These are phyloP conservation scores for Brachyalestes nurse DNA, from an alignment of 2,797 vertebrate species.

Conservation along the genomic window DNA sequence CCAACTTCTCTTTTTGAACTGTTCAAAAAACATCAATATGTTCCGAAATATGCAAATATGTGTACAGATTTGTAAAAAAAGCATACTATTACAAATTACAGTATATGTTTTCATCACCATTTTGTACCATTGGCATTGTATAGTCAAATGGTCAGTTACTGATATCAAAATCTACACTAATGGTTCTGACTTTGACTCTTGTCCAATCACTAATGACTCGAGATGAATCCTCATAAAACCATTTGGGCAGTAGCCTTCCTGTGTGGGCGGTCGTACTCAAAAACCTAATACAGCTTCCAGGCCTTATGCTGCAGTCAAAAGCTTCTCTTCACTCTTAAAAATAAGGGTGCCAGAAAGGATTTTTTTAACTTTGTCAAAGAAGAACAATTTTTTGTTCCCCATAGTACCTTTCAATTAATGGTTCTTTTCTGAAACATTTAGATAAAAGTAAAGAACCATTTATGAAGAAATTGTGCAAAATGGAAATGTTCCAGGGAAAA, in stretches of 20 bases:
- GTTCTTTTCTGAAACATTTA: too few species aligned
- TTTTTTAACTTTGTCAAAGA: too few species aligned
- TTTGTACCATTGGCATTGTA: background rate
- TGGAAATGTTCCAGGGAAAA: too few species aligned
- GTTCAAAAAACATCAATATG: too few species aligned
- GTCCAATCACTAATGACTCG: slow-evolving; percentile 28
- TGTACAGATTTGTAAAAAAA: too few species aligned
- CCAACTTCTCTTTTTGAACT: too few species aligned
- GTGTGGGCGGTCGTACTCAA: slow-evolving; percentile 23
- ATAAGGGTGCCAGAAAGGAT: background rate
- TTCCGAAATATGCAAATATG: too few species aligned
- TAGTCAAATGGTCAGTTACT: background rate
- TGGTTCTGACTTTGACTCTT: slow-evolving; percentile 36
- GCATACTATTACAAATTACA: too few species aligned
- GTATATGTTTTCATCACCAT: too few species aligned
- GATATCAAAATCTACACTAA: slow-evolving; percentile 30
- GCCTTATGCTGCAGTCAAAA: slow-evolving; percentile 42
- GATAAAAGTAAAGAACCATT: background rate
- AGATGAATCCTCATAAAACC: slow-evolving; percentile 37
- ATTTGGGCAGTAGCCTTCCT: slow-evolving; percentile 36
- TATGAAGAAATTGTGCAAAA: too few species aligned
- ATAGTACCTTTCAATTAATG: too few species aligned
- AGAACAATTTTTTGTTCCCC: too few species aligned
- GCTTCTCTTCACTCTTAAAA: slow-evolving; percentile 10
- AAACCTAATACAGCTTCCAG: slow-evolving; percentile 24